phyloP scores from a whole-genome alignment of 2,888 invertebrate genomes.

The Thecocarcelia acutangulata region DNA sequence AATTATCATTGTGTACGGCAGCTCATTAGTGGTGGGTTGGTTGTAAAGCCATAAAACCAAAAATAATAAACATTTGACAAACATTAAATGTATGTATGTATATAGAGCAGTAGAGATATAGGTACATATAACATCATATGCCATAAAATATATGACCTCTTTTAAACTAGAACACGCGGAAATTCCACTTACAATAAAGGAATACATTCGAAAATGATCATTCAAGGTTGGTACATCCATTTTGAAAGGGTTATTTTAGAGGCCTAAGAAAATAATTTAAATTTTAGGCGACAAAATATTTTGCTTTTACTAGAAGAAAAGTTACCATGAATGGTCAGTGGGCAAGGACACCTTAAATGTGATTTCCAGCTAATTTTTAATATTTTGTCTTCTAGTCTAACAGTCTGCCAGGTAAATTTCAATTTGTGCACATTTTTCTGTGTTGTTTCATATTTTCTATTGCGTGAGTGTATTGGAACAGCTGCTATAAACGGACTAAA shows the following conservation, averaged over 20 bases:
- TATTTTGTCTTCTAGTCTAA: background rate
- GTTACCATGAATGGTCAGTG: slow-evolving; percentile 18
- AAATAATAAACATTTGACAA: slow-evolving; percentile 33
- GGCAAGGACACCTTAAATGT: slow-evolving; percentile 27
- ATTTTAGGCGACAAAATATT: slow-evolving; percentile 50
- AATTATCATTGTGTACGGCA: slow-evolving; percentile 50
- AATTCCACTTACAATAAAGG: slow-evolving; percentile 40
- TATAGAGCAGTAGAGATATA: slow-evolving; percentile 3
- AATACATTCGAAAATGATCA: background rate
- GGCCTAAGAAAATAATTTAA: slow-evolving; percentile 59
- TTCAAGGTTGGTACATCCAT: background rate
- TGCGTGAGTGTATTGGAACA: slow-evolving; percentile 41
- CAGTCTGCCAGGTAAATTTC: slow-evolving; percentile 19
- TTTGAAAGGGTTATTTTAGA: slow-evolving; percentile 36
- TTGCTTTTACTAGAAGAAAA: slow-evolving; percentile 17
- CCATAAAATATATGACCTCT: slow-evolving; percentile 3
- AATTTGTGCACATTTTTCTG: background rate
- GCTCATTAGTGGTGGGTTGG: slow-evolving; percentile 57
- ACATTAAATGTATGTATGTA: slow-evolving; percentile 20
- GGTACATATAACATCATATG: slow-evolving; percentile 1
- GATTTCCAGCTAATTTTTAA: background rate
- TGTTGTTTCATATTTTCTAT: background rate
- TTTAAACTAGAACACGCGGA: slow-evolving; percentile 49
- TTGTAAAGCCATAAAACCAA: slow-evolving; percentile 57
- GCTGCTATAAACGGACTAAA: slow-evolving; percentile 59